phyloP scores from a whole-genome alignment of 2,113 vertebrate species.

The Alosa alosa region DNA sequence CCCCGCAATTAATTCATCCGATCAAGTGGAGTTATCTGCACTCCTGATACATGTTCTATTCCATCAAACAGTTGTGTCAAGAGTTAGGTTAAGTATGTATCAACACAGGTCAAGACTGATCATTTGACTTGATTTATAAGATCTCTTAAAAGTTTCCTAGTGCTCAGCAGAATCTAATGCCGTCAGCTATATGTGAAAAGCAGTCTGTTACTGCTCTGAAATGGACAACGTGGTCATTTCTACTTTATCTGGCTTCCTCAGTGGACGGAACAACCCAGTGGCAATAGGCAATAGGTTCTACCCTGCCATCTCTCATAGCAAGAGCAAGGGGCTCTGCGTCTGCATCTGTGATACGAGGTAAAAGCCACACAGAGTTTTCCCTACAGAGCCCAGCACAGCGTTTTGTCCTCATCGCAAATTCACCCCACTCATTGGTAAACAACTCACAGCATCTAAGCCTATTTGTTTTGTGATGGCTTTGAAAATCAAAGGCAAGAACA shows the following conservation, averaged over 20 bases:
- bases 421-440: constrained; percentile 15
- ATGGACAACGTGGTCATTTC: background rate
- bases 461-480: constrained; percentile 21
- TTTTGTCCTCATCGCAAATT: background rate
- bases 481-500: background rate
- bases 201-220: background rate
- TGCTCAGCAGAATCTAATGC: background rate
- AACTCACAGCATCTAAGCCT: constrained; percentile 1
- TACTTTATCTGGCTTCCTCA: background rate
- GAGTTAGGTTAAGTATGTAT: background rate
- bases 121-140: background rate
- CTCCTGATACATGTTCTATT: background rate
- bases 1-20: background rate
- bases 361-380: background rate
- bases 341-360: background rate
- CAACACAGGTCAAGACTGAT: background rate
- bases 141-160: background rate
- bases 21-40: background rate
- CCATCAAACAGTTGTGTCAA: background rate
- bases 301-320: background rate
- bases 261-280: background rate
- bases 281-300: background rate
- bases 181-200: background rate
- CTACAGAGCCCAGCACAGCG: background rate
- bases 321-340: background rate